Evolutionary conservation across 2,888 invertebrate species (phyloP), one percentile per base, ranked within the genome.

Genomic region (Didymodactylos carnosus): DNA sequence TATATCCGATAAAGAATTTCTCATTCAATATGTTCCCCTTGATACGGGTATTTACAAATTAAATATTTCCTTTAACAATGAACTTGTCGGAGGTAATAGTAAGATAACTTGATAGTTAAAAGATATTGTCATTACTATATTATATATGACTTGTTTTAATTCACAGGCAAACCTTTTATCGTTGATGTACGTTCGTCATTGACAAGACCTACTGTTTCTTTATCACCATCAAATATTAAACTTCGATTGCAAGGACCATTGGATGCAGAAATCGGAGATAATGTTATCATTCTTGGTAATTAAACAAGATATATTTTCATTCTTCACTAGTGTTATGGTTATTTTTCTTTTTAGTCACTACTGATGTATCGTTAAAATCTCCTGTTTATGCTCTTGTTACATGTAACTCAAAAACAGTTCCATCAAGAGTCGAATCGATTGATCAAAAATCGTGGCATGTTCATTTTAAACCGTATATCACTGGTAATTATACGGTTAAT

Each of bases 21-120:
- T 94, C 81, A 91, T 91, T 0, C 95, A 94, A 83, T 98, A 98
- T 84, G 91, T 94, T 13, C 97, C 97, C 0, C 88, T 92, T 62
- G 92, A 93, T 80, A 89, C 92, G 0, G 88, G 91, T 73, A 88
- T 89, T 39, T 95, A 98, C 82, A 90, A 91, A 0, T 93, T 98
- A 14, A 94, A 95, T 83, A 87, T 98, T 73, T 87, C 92, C 75
- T 98, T 98, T 85, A 98, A 98, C 81, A 91, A 91, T 1, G 91
- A 93, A 80, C 91, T 92, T 83, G 94, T 97, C 23, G 94, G 93
- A 75, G 94, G 91, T 53, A 90, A 90, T 81, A n/a, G n/a, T n/a
- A n/a, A n/a, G n/a, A n/a, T n/a, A n/a, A n/a, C n/a, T n/a, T n/a
- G n/a, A n/a, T n/a, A n/a, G n/a, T n/a, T n/a, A n/a, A n/a, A n/a